A percentile compares a stretch with the other conserved stretches of the same genome.
phyloP scores from a whole-genome alignment of 1,140 invertebrate species.

The Megathymus violae region DNA sequence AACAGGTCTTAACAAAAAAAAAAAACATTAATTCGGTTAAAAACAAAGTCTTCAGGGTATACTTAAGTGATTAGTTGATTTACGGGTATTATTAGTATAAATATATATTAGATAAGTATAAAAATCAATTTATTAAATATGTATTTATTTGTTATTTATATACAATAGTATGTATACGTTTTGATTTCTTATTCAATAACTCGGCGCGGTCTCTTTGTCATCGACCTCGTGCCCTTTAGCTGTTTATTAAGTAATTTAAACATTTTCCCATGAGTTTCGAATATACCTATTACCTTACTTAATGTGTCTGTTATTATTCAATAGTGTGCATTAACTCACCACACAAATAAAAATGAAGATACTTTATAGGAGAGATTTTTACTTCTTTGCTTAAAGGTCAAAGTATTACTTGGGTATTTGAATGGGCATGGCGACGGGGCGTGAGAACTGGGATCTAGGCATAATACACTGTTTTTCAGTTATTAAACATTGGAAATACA shows the following conservation, averaged over 20 bases:
- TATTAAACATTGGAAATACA: too few species aligned
- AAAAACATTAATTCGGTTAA: too few species aligned
- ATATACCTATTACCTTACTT: background rate
- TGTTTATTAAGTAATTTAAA: conserved; percentile 26
- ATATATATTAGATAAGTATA: too few species aligned
- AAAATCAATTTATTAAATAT: background rate
- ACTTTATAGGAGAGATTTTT: background rate
- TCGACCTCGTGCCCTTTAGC: conserved; percentile 46
- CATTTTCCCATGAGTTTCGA: conserved; percentile 29
- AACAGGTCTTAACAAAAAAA: too few species aligned
- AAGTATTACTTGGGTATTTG: background rate
- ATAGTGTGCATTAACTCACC: conserved; percentile 4
- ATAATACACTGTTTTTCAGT: too few species aligned
- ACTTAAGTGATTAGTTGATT: too few species aligned
- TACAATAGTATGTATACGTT: too few species aligned
- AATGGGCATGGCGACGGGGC: too few species aligned
- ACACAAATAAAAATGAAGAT: conserved; percentile 13
- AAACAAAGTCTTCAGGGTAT: too few species aligned
- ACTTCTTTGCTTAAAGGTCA: conserved; percentile 27
- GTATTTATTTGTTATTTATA: too few species aligned
- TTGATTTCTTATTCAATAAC: background rate
- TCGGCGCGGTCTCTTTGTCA: conserved; percentile 23
- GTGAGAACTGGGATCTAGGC: background rate
- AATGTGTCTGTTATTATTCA: conserved; percentile 9
- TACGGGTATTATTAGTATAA: too few species aligned